Percentiles rank a stretch among this genome's conserved stretches.
These are phyloP conservation scores for Anthoscopus minutus DNA, from an alignment of 2,113 vertebrate genomes.

Conservation along the genomic window DNA sequence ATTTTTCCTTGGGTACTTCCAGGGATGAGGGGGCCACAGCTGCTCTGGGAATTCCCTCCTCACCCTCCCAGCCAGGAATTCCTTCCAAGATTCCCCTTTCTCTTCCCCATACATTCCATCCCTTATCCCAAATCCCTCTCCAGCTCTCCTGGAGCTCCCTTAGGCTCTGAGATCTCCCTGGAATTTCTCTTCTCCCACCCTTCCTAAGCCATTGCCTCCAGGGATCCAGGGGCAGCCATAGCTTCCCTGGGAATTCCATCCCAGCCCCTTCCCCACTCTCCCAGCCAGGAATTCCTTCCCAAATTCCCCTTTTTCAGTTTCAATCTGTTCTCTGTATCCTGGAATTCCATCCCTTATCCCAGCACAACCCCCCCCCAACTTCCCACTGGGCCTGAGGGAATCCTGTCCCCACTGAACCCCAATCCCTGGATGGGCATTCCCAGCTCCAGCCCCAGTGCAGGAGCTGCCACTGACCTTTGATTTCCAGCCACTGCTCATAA, in stretches of 20 bases:
- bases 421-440: not conserved
- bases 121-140: not conserved
- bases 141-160: not conserved
- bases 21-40: not conserved
- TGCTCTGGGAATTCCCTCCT: not conserved
- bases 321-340: not conserved
- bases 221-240: too few species aligned
- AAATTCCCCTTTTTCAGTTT: too few species aligned
- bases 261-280: not conserved
- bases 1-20: accelerated
- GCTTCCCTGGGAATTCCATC: not conserved
- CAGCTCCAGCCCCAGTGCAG: not conserved
- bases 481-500: constrained; percentile 82
- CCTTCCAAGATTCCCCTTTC: not conserved
- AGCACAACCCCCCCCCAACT: not conserved
- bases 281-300: not conserved
- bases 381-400: accelerated
- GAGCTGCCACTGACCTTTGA: constrained; percentile 70
- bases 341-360: not conserved
- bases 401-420: not conserved
- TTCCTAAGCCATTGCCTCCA: not conserved
- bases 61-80: not conserved
- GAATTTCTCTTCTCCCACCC: too few species aligned
- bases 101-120: too few species aligned
- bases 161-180: not conserved